Evolutionary conservation across 2,797 vertebrate genomes (phyloP), one percentile per base, ranked within the genome.

Genomic region (Psittacula derbiana): DNA sequence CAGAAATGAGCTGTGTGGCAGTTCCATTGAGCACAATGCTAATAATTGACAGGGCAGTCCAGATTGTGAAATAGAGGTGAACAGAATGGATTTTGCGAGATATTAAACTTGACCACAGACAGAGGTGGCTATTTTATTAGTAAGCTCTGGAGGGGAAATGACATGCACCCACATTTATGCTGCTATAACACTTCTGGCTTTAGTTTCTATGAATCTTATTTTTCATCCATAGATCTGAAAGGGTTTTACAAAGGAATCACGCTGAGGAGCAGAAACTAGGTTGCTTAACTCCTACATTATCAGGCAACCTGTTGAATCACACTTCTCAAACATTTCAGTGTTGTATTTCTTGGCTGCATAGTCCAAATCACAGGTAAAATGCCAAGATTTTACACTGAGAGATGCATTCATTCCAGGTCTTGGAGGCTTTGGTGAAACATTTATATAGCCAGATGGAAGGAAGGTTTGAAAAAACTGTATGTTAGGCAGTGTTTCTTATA

Each of bases 41-140:
- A 89, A 93, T 93, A 96, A 96, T 80, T 96, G 91, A 74, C 86
- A 92, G 79, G 75, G 92, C 79, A 89, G 50, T 71, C 73, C 88
- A 88, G 44, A 80, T 43, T 83, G 92, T 85, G 81, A 95, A 92
- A 95, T 80, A 91, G 92, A 94, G 92, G 95, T 83, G 95, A 96
- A 85, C 49, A 80, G 81, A 96, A 95, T 69, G 65, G 91, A 75
- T 94, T 96, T 91, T 96, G 65, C 64, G 80, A 91, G 89, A 85
- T 94, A 97, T 94, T 95, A 95, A 96, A 94, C 91, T 93, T 96
- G 95, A 95, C 91, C 95, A 93, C 53, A 69, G 75, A 86, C 1
- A 15, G 67, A 95, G 70, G 44, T 83, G 72, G 84, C 65, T 94
- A 24, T 91, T 94, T 94, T 90, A 83, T 95, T 86, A 90, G 84